phyloP scores from a whole-genome alignment of 2,113 vertebrate genomes.

The Xenopus laevis region DNA sequence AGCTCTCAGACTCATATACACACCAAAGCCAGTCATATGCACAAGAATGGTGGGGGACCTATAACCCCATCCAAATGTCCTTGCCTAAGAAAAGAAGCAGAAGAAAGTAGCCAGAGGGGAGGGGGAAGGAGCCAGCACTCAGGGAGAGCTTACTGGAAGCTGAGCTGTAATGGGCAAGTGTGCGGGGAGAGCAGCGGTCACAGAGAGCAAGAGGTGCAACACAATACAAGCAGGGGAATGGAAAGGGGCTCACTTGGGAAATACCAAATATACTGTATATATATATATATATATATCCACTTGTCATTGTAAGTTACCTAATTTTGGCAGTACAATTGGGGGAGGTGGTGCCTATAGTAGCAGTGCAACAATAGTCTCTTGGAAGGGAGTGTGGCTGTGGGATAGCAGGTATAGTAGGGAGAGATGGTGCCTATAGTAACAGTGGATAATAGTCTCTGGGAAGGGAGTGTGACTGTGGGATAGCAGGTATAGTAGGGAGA shows the following conservation, averaged over 20 bases:
- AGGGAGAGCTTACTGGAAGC: no score
- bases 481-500: no score
- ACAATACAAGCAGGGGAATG: not conserved
- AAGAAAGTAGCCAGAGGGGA: conserved; percentile 8
- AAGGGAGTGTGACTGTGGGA: no score
- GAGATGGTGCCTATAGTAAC: no score
- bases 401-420: no score
- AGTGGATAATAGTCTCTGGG: no score
- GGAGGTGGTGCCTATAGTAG: no score
- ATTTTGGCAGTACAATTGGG: no score
- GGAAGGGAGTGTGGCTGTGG: no score
- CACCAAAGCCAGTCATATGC: conserved; percentile 10
- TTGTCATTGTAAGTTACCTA: no score
- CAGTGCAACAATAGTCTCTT: no score
- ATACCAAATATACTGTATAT: not conserved
- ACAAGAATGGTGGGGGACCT: conserved; percentile 27
- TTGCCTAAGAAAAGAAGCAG: conserved; percentile 1
- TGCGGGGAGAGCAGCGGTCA: not conserved
- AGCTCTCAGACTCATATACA: conserved; percentile 13
- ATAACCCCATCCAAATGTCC: conserved; percentile 39
- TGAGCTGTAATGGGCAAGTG: not conserved
- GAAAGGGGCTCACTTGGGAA: not conserved
- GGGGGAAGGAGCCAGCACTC: not conserved
- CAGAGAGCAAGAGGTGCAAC: not conserved
- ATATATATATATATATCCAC: no score